Conservation (phyloP, 2,797 vertebrate genomes). For the Euphonia xanthogaster region DNA sequence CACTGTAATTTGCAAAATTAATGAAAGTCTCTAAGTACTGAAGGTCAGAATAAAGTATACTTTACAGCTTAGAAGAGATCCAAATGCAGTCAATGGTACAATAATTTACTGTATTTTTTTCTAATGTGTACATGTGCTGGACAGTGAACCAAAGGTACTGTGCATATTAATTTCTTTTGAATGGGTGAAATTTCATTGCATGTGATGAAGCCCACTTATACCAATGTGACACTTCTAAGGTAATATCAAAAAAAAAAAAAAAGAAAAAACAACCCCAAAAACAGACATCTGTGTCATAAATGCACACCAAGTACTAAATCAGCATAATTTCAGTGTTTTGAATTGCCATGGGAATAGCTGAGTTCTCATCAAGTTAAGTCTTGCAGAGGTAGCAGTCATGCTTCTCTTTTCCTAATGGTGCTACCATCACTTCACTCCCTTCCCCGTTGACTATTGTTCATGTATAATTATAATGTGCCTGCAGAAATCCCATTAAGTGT, state of each 20-base stretch:
- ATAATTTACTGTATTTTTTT: neutral
- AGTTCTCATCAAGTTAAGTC: slow-evolving; percentile 49
- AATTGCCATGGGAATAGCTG: neutral
- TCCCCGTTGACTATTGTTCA: slow-evolving; percentile 35
- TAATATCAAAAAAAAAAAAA: neutral
- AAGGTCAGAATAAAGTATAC: neutral
- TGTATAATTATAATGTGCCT: slow-evolving; percentile 21
- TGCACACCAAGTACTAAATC: neutral
- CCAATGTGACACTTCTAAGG: neutral
- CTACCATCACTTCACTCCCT: slow-evolving; percentile 34
- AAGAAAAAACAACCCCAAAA: neutral
- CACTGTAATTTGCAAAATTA: slow-evolving; percentile 11
- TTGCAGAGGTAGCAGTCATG: slow-evolving; percentile 39
- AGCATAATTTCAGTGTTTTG: slow-evolving; percentile 34
- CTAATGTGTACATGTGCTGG: neutral
- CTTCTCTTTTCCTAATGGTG: slow-evolving; percentile 40
- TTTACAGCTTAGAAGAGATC: neutral
- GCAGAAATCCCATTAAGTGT: slow-evolving; percentile 37
- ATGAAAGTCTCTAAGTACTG: neutral
- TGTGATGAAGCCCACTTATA: neutral
- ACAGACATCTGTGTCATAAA: neutral
- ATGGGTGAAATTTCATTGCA: neutral
- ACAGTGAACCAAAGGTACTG: neutral
- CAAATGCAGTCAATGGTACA: neutral
- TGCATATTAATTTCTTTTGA: neutral